Conservation (phyloP, 2,113 vertebrate species). For the Zosterops pallidus region DNA sequence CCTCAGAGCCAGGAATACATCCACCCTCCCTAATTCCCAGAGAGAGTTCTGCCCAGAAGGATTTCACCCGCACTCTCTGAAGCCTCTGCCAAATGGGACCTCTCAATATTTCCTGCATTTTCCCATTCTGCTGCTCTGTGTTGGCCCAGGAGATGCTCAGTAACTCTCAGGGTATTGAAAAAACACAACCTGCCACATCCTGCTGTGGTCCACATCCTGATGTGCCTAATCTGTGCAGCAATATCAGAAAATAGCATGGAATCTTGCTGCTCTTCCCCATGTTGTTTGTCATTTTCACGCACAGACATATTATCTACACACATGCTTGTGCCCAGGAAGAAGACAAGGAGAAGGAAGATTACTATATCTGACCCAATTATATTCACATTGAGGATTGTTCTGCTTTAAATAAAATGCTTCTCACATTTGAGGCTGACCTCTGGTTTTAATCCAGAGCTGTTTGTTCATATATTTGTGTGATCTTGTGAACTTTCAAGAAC, state of each 20-base stretch:
- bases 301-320: background rate
- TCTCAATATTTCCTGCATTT: too few relatives aligned
- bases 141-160: background rate
- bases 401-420: background rate
- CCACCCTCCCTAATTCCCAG: too few relatives aligned
- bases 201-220: background rate
- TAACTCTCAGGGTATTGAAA: background rate
- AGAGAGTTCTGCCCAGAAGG: background rate
- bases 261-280: fast-evolving
- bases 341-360: background rate
- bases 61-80: fast-evolving
- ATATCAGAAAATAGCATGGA: background rate
- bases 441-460: background rate
- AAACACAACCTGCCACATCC: background rate
- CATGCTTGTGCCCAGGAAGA: background rate
- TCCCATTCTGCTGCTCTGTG: fast-evolving
- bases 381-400: background rate
- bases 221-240: background rate
- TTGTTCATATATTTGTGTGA: background rate
- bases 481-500: background rate
- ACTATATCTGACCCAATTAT: background rate
- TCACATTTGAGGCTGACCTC: background rate
- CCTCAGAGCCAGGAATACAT: background rate
- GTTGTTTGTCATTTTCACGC: background rate
- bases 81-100: background rate